Evolutionary conservation across 92 coral and sea anemone genomes (phyloP), one percentile per base, ranked within the genome.

Genomic region (Actinernus sp.): DNA sequence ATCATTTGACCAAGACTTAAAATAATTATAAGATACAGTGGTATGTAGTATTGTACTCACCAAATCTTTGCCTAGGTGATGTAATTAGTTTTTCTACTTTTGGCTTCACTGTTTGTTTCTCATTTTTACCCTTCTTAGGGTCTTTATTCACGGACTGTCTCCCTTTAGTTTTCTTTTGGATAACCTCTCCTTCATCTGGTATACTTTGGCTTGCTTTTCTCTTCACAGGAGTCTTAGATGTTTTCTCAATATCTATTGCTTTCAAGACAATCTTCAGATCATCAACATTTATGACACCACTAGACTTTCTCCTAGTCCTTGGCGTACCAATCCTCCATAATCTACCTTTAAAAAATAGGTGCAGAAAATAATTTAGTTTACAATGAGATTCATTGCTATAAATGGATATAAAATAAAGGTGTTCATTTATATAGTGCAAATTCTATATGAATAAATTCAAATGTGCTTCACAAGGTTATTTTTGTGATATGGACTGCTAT

Each of bases 181-280:
- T 57, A 27, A 83, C 85, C 21, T 22, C 55, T 1, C 86, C 75
- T 29, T 79, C 93, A 62, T 93, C 98, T 30, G 97, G 92, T 8
- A 93, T 53, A 50, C 98, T 90, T 28, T 78, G 78, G 31, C 93
- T 93, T 45, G 98, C 98, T 61, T 92, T 93, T 37, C 98, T 63
- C 31, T 93, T 93, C 10, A 47, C 41, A n/a, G 84, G 66, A 19
- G 65, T 50, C 31, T 47, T 62, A 13, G 8, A 8, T 27, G 54
- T 50, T 25, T 18, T 30, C 22, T 18, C 21, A 9, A 9, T 45
- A 3, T 18, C 34, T 7, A 40, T 32, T 4, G 31, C 52, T 12
- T 66, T 62, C 38, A 24, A 48, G 40, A 46, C 49, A 2, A 63
- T 34, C 20, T 44, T 54, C 9, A 49, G 26, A 2, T 55, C 61